Base-by-base conservation (phyloP, 92 coral and sea anemone genomes). In the Siderastrea radians region DNA sequence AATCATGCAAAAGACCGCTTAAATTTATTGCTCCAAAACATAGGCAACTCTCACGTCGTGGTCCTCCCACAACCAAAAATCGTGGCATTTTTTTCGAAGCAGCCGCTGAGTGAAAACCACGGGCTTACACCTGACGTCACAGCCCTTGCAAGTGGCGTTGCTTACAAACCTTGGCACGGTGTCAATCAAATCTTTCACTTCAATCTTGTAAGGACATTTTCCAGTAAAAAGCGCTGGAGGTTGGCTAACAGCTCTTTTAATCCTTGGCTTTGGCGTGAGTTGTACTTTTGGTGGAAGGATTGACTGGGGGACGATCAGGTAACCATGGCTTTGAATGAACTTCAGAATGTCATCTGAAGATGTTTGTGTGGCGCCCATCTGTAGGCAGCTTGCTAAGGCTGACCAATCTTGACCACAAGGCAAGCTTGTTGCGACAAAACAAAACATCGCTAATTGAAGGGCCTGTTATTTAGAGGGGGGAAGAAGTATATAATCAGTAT, bases 51-150 rank as follows among this genome's bases (percentile, higher is more conserved):
- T 63, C n/a, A 80, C 49, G 15, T 64, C 74, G 1, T 80, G 75
- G 12, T 80, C 84, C 63, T 64, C 61, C 84, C 84, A 80, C 63
- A 80, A 12, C 84, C 84, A 80, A 38, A 62, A 66, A 51, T 64
- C 52, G 44, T 52, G 59, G 62, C 84, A 80, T 13, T 80, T 49
- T 51, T 26, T 80, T 19, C 84, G 84, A 50, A 80, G 84, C 43
- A 80, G 49, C 61, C 49, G 57, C 60, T 48, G 74, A 5, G 84
- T 80, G 49, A 62, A 80, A 12, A 62, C 4, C 59, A 80, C 62
- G 38, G 84, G 84, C 52, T 80, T 67, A 63, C 84, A 80, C n/a
- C 84, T 69, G 49, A 66, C 74, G 63, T 80, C 84, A 53, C 84
- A 80, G 6, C 84, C 84, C 4, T 44, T 38, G 19, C 72, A 80